Evolutionary conservation across 2,888 invertebrate genomes (phyloP).

Genomic region (Eupithecia tripunctaria): DNA sequence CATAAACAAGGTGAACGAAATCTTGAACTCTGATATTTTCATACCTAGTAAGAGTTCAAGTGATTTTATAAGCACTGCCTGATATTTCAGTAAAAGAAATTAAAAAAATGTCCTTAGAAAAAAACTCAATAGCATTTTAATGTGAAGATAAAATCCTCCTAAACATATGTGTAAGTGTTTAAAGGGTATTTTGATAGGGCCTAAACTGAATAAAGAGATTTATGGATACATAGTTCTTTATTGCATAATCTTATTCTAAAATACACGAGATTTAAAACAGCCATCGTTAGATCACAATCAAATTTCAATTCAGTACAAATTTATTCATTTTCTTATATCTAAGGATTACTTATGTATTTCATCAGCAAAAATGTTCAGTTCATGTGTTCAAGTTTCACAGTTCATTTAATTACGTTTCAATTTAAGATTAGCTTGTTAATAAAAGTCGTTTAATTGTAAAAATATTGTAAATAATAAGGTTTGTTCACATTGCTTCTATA

Average conservation of each 20-base stretch:
- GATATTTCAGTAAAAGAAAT: not conserved
- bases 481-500: not conserved
- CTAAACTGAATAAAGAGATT: conserved; percentile 48
- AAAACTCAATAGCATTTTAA: not conserved
- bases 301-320: conserved; percentile 17
- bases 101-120: not conserved
- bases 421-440: not conserved
- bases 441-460: not conserved
- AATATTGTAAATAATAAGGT: not conserved
- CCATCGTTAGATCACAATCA: conserved; percentile 32
- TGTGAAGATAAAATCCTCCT: not conserved
- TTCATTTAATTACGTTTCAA: not conserved
- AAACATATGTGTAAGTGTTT: not conserved
- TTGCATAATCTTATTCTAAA: conserved; percentile 41
- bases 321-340: conserved; percentile 16
- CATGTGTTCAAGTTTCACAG: not conserved
- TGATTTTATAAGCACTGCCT: not conserved
- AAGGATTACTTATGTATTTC: conserved; percentile 8
- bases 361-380: not conserved
- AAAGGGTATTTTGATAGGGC: conserved; percentile 37
- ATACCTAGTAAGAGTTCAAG: not conserved
- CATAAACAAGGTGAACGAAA: not conserved
- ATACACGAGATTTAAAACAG: conserved; percentile 36
- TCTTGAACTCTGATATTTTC: not conserved
- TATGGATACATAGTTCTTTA: conserved; percentile 44